Percentiles rank a stretch among this genome's conserved stretches.
Conservation (phyloP, 1,140 invertebrate genomes). For the Drepana arcuata region DNA sequence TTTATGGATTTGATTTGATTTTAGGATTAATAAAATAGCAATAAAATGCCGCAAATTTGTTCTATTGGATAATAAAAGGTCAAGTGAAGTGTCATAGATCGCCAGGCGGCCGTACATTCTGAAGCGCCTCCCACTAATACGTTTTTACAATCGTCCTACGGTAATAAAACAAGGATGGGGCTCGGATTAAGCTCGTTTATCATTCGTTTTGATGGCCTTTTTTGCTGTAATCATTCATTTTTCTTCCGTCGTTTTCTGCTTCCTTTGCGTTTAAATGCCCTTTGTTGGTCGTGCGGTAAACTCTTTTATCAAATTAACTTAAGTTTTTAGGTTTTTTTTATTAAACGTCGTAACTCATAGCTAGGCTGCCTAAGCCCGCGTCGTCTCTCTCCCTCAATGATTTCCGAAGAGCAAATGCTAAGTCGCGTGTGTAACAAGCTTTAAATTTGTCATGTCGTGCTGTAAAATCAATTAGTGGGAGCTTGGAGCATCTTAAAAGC, state of each 20-base stretch:
- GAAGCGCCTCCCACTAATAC: conserved; percentile 49
- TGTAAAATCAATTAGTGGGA: conserved; percentile 21
- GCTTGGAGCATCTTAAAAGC: conserved; percentile 12
- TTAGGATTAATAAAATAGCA: conserved; percentile 29
- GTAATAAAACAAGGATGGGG: conserved; percentile 68
- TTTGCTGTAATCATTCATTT: conserved; percentile 71
- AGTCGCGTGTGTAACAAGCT: conserved; percentile 11
- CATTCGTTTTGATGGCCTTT: conserved; percentile 69
- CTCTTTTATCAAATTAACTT: conserved; percentile 52
- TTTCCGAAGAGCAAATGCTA: background rate
- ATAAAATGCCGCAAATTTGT: conserved; percentile 39
- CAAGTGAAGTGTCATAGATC: conserved; percentile 48
- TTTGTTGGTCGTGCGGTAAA: conserved; percentile 32
- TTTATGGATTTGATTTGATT: conserved; percentile 18
- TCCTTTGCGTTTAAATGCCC: conserved; percentile 59
- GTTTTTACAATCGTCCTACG: conserved; percentile 65
- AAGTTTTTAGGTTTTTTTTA: conserved; percentile 11
- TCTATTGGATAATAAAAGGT: conserved; percentile 40
- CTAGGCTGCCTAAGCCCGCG: background rate
- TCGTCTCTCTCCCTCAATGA: background rate
- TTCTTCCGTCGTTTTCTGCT: conserved; percentile 64
- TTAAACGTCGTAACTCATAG: conserved; percentile 4
- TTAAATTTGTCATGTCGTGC: conserved; percentile 16
- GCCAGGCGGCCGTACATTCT: conserved; percentile 10
- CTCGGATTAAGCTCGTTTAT: conserved; percentile 67